Evolutionary conservation across 2,797 vertebrate species (phyloP).

Genomic region (Cyclura pinguis): DNA sequence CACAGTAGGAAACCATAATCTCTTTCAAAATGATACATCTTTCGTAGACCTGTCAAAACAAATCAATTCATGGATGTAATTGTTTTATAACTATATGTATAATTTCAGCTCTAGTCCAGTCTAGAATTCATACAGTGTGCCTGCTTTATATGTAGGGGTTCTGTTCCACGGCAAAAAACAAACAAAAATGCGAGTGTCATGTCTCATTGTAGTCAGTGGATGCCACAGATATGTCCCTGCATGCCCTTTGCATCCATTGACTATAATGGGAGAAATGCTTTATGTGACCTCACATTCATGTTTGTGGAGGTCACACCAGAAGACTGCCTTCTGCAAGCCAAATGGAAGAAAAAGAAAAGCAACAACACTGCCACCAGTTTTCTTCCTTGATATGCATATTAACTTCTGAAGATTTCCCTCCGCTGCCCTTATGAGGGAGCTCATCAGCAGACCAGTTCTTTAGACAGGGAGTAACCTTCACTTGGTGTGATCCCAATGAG

Average conservation of each 20-base stretch:
- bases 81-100: background rate
- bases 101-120: background rate
- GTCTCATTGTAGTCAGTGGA: no score
- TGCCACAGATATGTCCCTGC: no score
- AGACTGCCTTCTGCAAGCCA: no score
- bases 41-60: constrained; percentile 45
- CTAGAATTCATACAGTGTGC: background rate
- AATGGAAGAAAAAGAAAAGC: no score
- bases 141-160: no score
- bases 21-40: constrained; percentile 53
- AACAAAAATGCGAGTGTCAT: no score
- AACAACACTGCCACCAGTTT: background rate
- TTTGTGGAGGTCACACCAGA: no score
- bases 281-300: no score
- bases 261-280: no score
- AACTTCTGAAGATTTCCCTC: background rate
- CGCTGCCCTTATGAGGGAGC: no score
- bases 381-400: constrained; percentile 2
- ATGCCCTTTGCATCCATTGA: no score
- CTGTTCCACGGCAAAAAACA: no score
- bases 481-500: background rate
- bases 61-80: background rate
- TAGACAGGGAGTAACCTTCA: background rate
- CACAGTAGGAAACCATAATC: constrained; percentile 68
- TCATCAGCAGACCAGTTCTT: background rate